Base-by-base conservation (phyloP, 2,797 vertebrate species). In the Eulemur rubriventer region DNA sequence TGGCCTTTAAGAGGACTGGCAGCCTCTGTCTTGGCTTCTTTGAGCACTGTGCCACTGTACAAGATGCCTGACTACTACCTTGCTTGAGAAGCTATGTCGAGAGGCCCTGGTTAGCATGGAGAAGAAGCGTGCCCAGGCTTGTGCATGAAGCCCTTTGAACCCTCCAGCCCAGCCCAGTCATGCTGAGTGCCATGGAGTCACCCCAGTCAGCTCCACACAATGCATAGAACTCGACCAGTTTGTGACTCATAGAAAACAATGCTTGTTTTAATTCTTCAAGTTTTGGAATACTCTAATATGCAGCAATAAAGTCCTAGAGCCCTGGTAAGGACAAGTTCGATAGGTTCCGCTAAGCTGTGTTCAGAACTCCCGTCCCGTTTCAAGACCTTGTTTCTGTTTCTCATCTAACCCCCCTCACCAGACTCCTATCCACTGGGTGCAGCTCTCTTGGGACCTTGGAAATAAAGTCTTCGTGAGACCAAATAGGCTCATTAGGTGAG, bases 1-100 rank as follows among this genome's bases (percentile, higher is more conserved):
- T 59, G 17, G 43, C 30, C 46, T 78, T 78, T 46, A 43, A 4
- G 38, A 92, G 65, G 38, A 38, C 28, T 57, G 35, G 83, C 22
- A 48, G 18, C 4, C 10, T 33, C 46, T 55, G 33, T 63, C 22
- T 35, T 70, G 85, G 50, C 50, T 78, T 38, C 26, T 2, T 17
- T 17, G 38, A 50, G 1, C 7, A 14, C 14, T 0, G 6, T 18
- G 13, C 18, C 5, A 2, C 41, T 3, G 0, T 7, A 0, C n/a
- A 20, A 57, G 67, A 70, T 63, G 14, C n/a, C 30, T 2, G 5
- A 20, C 18, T 33, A 22, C 6, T n/a, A 4, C 22, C 7, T 41
- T 75, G 61, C n/a, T 52, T 18, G n/a, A 46, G 61, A 93, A 69
- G 35, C 33, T 8, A 7, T 3, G 4, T 10, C 14, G 7, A 50